Evolutionary conservation across 2,888 invertebrate genomes (phyloP).

Genomic region (Tetramorium bicarinatum): DNA sequence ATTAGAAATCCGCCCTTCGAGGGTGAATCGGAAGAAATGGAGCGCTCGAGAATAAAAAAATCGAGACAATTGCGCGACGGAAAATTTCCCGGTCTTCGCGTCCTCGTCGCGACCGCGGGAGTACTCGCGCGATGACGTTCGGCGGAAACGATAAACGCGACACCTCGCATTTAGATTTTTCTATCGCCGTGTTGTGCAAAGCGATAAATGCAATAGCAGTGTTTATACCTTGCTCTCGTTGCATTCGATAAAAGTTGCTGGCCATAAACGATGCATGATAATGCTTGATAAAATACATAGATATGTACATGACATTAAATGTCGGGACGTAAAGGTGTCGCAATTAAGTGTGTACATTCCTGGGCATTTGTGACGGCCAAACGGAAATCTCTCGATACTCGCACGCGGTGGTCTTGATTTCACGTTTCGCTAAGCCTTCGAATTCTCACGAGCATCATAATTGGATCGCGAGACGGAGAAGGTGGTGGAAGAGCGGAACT

Average conservation of each 20-base stretch:
- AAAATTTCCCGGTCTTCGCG: conserved; percentile 38
- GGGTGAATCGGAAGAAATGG: conserved; percentile 32
- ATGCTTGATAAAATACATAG: not conserved
- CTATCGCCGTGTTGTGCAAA: not conserved
- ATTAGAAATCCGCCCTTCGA: conserved; percentile 66
- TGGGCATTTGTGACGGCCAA: not conserved
- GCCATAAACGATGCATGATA: not conserved
- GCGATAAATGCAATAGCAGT: conserved; percentile 10
- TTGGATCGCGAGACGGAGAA: not conserved
- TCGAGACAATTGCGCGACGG: conserved; percentile 63
- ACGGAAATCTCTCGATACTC: not conserved
- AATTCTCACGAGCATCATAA: conserved; percentile 33
- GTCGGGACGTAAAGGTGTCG: not conserved
- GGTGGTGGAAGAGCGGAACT: not conserved
- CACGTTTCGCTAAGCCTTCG: not conserved
- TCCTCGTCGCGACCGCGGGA: not conserved
- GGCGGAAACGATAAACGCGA: not conserved
- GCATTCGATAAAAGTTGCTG: conserved; percentile 4
- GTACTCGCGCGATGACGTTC: not conserved
- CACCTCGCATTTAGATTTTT: conserved; percentile 10
- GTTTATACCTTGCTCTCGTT: conserved; percentile 2
- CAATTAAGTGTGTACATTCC: not conserved
- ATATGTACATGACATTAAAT: not conserved
- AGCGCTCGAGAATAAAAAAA: conserved; percentile 24
- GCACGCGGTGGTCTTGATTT: not conserved